Percentiles rank a stretch among this genome's conserved stretches.
Conservation (phyloP, 35 echinoderm and acorn worm species). For the Acanthaster planci region DNA sequence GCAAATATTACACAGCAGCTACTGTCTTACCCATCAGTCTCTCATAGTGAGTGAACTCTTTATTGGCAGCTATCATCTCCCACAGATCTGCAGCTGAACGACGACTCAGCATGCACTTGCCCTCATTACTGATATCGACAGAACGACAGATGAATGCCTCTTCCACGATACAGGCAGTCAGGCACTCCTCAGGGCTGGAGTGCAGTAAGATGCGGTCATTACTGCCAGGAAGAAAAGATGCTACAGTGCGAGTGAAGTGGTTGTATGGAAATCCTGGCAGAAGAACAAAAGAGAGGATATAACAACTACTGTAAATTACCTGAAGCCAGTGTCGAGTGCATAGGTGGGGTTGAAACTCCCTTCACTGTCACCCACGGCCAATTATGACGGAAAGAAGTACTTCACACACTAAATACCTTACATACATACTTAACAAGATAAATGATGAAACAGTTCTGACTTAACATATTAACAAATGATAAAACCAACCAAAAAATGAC, state of each 20-base stretch:
- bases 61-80: background rate
- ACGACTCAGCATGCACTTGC: background rate
- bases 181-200: background rate
- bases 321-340: too few species aligned
- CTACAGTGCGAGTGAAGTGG: background rate
- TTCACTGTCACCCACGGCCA: too few species aligned
- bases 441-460: too few species aligned
- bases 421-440: too few species aligned
- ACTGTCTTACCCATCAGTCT: background rate
- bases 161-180: background rate
- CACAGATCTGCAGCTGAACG: background rate
- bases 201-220: background rate
- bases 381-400: too few species aligned
- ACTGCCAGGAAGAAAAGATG: background rate
- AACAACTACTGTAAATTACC: too few species aligned
- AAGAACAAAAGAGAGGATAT: background rate
- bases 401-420: too few species aligned
- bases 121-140: background rate
- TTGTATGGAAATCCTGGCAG: slow-evolving; percentile 9
- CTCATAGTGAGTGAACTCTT: background rate
- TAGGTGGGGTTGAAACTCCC: too few species aligned
- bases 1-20: background rate
- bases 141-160: background rate
- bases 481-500: too few species aligned
- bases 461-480: too few species aligned